A percentile compares a stretch with the other conserved stretches of the same genome.
Conservation (phyloP, 1,140 invertebrate species). For the Mactra quadrangularis region DNA sequence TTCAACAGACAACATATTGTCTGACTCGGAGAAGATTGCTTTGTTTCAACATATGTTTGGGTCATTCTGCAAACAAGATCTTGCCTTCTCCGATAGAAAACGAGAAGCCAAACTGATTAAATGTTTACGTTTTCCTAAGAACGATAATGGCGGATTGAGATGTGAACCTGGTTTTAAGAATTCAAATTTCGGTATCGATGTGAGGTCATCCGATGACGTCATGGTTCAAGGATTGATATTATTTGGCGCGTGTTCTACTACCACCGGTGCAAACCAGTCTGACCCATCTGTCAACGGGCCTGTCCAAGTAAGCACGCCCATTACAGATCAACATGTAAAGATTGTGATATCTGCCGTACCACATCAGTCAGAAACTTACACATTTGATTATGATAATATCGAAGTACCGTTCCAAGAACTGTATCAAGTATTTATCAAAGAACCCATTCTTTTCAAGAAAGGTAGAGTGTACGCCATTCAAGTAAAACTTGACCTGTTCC, state of each 20-base stretch:
- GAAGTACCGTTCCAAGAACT: slow-evolving; percentile 49
- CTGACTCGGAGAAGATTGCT: slow-evolving; percentile 34
- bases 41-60: slow-evolving; percentile 60
- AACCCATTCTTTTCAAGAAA: slow-evolving; percentile 51
- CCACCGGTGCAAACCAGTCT: slow-evolving; percentile 37
- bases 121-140: slow-evolving; percentile 55
- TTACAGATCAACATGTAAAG: slow-evolving; percentile 55
- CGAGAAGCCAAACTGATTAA: slow-evolving; percentile 55
- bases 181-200: slow-evolving; percentile 58
- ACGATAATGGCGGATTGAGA: slow-evolving; percentile 35
- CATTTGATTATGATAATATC: slow-evolving; percentile 50
- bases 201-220: slow-evolving; percentile 53
- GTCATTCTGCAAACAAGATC: slow-evolving; percentile 36
- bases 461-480: slow-evolving; percentile 50
- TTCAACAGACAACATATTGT: slow-evolving; percentile 50
- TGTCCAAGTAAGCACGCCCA: slow-evolving; percentile 4
- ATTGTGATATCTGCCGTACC: slow-evolving; percentile 49
- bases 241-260: slow-evolving; percentile 52
- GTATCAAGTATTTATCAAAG: slow-evolving; percentile 49
- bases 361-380: slow-evolving; percentile 49
- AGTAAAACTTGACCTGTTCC: slow-evolving; percentile 55
- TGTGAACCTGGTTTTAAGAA: slow-evolving; percentile 61
- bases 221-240: slow-evolving; percentile 54
- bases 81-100: slow-evolving; percentile 44
- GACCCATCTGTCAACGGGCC: slow-evolving; percentile 8